A percentile compares a stretch with the other conserved stretches of the same genome.
These are phyloP conservation scores for Stenichneumon culpator DNA, from an alignment of 2,888 invertebrate species.

Conservation along the genomic window DNA sequence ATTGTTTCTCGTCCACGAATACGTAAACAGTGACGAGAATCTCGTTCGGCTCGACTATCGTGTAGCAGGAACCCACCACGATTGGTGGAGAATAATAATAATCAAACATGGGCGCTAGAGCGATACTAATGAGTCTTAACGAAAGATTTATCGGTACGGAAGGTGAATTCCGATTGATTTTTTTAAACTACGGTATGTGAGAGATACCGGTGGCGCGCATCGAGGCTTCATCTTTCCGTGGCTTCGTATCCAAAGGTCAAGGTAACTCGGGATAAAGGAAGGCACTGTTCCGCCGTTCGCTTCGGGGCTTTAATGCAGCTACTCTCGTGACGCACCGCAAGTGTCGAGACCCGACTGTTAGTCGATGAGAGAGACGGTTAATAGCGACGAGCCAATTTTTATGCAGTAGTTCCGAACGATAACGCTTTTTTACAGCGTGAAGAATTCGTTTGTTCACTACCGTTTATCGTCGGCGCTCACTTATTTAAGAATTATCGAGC, in stretches of 20 bases:
- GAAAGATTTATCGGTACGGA: too few relatives aligned
- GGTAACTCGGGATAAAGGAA: slow-evolving; percentile 60
- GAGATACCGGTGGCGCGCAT: neutral
- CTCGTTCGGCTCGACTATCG: neutral
- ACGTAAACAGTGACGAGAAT: neutral
- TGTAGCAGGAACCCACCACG: neutral
- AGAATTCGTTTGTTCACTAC: neutral
- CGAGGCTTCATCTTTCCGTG: slow-evolving; percentile 38
- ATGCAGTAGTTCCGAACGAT: neutral
- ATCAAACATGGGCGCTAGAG: too few relatives aligned
- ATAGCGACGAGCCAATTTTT: neutral
- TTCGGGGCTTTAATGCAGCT: slow-evolving; percentile 43
- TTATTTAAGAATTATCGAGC: neutral
- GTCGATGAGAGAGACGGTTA: neutral
- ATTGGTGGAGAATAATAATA: too few relatives aligned
- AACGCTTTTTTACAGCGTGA: neutral
- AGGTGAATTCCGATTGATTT: neutral
- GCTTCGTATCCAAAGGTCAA: slow-evolving; percentile 63
- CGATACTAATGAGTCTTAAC: too few relatives aligned
- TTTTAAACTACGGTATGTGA: neutral
- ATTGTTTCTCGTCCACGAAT: slow-evolving; percentile 3
- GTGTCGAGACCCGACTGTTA: slow-evolving; percentile 21
- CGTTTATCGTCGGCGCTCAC: too few relatives aligned
- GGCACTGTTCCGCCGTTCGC: slow-evolving; percentile 51
- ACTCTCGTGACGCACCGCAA: slow-evolving; percentile 56